A percentile compares a stretch with the other conserved stretches of the same genome.
These are phyloP conservation scores for Pangasianodon gigas DNA, from an alignment of 2,113 vertebrate species.

Conservation along the genomic window DNA sequence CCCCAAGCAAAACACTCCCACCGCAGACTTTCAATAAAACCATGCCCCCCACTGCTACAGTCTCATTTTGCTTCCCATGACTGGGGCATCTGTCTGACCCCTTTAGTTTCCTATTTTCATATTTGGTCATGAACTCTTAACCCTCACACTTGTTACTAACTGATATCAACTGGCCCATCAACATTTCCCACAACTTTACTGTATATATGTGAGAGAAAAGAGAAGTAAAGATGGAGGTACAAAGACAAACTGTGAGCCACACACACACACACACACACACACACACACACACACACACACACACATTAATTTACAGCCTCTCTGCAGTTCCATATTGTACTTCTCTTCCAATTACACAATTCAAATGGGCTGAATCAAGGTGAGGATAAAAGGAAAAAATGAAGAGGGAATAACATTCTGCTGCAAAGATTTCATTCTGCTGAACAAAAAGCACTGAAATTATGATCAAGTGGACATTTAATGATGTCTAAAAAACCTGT, in stretches of 20 bases:
- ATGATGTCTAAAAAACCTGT: background rate
- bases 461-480: background rate
- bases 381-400: background rate
- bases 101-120: background rate
- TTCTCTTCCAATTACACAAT: slow-evolving; percentile 7
- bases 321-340: slow-evolving; percentile 4
- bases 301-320: slow-evolving; percentile 4
- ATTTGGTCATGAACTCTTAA: background rate
- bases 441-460: background rate
- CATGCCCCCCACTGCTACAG: background rate
- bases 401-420: background rate
- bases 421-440: background rate
- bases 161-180: background rate
- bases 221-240: background rate
- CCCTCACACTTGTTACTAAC: background rate
- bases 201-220: background rate
- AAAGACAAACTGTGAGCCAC: background rate
- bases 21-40: background rate
- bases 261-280: slow-evolving; percentile 3
- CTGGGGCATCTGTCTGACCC: background rate
- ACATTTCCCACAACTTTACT: background rate
- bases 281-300: background rate
- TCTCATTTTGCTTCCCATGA: background rate
- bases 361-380: background rate
- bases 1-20: background rate